Evolutionary conservation across 2,797 vertebrate genomes (phyloP), one percentile per base, ranked within the genome.

Genomic region (Aldrovandia affinis): DNA sequence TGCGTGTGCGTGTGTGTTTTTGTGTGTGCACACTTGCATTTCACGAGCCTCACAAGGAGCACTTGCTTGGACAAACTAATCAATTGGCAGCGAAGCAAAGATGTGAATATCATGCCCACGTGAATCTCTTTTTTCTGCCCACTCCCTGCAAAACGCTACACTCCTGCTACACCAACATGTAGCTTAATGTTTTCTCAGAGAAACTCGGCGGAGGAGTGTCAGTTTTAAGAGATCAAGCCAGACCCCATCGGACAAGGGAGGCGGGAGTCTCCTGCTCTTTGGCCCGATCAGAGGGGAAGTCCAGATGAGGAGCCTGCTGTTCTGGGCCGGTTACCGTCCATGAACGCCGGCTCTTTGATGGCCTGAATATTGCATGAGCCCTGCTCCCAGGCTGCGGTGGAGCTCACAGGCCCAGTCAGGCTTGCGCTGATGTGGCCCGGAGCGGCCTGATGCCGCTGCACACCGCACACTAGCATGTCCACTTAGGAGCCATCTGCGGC

Each of bases 341-440:
- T 88, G 87, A 50, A 3, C 47, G 88, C 87, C 90, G 86, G 83
- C 81, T 65, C 92, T 91, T 90, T 90, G 88, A 86, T 89, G 86
- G 91, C 86, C 90, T 95, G 92, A 95, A 95, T 95, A 95, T 95
- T 95, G 93, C 92, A 95, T 96, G 94, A 95, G 91, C 89, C 82
- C 86, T 92, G 91, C 93, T 94, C 93, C 92, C 88, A 90, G 92
- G 91, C 92, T 84, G 85, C 82, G 89, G 89, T 87, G 84, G 89
- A 91, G 88, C 79, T 85, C 54, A 87, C 68, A 79, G 83, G 77
- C 54, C 88, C 93, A 93, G 92, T 93, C 92, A 92, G 94, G 93
- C 94, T 92, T 94, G 91, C 92, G 89, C 88, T 95, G 91, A 95
- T 95, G 93, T 93, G 92, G 90, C 94, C 94, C 63, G 85, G 88